phyloP scores from a whole-genome alignment of 2,797 vertebrate species.

The Acomys russatus region DNA sequence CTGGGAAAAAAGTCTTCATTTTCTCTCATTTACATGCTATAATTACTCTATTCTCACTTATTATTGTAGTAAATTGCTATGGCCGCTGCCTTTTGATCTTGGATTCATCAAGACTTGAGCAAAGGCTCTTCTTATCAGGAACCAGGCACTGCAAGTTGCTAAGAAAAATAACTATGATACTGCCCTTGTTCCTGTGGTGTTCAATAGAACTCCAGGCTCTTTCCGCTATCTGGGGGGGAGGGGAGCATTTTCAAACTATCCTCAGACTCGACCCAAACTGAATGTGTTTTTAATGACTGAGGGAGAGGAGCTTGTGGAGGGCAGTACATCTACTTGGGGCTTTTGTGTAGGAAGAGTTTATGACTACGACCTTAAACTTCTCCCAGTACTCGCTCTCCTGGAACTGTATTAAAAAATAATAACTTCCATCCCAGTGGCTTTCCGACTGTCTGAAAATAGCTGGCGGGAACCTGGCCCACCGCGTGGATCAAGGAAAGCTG shows the following conservation, averaged over 20 bases:
- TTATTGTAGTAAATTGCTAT: slow-evolving; percentile 18
- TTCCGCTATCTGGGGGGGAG: neutral
- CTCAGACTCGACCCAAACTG: neutral
- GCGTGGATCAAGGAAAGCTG: slow-evolving; percentile 79
- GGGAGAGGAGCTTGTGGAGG: neutral
- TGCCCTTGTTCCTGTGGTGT: slow-evolving; percentile 1
- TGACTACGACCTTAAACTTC: slow-evolving; percentile 57
- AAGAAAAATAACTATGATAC: neutral
- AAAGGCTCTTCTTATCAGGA: slow-evolving; percentile 42
- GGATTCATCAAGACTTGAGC: neutral
- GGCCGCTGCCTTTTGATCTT: slow-evolving; percentile 10
- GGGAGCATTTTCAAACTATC: neutral
- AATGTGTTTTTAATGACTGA: neutral
- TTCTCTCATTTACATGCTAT: slow-evolving; percentile 10
- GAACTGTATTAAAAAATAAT: slow-evolving; percentile 78
- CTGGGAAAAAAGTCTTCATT: neutral
- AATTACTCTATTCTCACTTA: neutral
- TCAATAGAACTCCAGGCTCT: slow-evolving; percentile 49
- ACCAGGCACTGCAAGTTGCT: slow-evolving; percentile 47
- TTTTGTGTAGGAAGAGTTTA: slow-evolving; percentile 19
- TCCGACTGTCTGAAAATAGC: slow-evolving; percentile 85
- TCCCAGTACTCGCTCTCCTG: slow-evolving; percentile 55
- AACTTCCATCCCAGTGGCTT: slow-evolving; percentile 74
- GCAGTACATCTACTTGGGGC: neutral
- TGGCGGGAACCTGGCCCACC: slow-evolving; percentile 73